These are phyloP conservation scores for Rafetus swinhoei DNA, from an alignment of 2,113 vertebrate genomes.

Conservation along the genomic window DNA sequence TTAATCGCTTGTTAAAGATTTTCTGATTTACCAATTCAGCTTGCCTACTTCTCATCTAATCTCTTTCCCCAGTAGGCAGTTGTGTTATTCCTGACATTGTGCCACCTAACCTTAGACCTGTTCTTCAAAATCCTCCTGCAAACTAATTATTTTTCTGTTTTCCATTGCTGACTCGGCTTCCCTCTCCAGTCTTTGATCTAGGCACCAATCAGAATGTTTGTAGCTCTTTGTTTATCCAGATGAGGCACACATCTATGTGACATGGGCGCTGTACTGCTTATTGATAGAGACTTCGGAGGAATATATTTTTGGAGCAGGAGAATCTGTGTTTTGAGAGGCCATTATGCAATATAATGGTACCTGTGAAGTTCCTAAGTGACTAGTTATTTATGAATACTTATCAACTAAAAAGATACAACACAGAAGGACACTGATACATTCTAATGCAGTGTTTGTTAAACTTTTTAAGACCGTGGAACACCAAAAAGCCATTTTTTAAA, in stretches of 20 bases:
- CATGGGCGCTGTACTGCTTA: not conserved
- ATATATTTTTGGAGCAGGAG: not conserved
- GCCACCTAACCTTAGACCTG: not conserved
- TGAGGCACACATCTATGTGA: not conserved
- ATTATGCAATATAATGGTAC: not conserved
- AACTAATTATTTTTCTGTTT: not conserved
- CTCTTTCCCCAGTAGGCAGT: not conserved
- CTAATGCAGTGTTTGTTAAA: not conserved
- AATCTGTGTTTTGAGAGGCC: not conserved
- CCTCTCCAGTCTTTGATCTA: not conserved
- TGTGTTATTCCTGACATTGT: not conserved
- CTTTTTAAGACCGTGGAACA: no score
- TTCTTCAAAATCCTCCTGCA: constrained; percentile 11
- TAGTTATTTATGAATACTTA: not conserved
- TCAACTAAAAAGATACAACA: not conserved
- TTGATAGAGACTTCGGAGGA: not conserved
- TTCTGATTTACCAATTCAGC: not conserved
- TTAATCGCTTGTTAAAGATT: not conserved
- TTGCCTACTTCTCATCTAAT: not conserved
- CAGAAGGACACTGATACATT: not conserved
- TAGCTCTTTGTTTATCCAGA: not conserved
- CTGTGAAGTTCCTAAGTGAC: not conserved
- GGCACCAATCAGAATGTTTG: not conserved
- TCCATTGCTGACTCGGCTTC: not conserved
- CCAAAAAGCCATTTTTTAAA: no score